A percentile compares a stretch with the other conserved stretches of the same genome.
Conservation (phyloP, 2,888 invertebrate species). For the Ochropacha duplaris region DNA sequence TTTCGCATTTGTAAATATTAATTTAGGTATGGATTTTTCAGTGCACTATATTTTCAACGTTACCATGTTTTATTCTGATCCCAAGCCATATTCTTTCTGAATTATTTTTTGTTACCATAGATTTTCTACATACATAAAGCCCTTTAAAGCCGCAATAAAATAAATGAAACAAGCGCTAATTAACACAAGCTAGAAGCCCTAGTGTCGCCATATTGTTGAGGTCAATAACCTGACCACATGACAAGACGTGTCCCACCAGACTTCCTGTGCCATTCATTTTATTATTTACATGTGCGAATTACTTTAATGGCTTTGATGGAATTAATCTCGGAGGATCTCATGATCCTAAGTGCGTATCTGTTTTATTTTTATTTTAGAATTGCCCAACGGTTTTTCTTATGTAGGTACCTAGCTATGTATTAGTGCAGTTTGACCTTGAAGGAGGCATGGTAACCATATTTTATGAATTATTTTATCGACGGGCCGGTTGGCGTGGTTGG, state of each 20-base stretch:
- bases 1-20: too few relatives aligned
- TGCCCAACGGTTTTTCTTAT: background rate
- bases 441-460: too few relatives aligned
- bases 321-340: constrained; percentile 37
- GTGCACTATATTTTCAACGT: too few relatives aligned
- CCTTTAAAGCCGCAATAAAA: background rate
- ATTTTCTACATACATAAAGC: background rate
- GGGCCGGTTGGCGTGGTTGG: too few relatives aligned
- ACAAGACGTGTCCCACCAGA: constrained; percentile 38
- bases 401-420: background rate
- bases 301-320: constrained; percentile 38
- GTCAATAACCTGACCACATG: constrained; percentile 60
- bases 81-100: too few relatives aligned
- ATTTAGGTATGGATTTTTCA: too few relatives aligned
- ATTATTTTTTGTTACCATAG: too few relatives aligned
- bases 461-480: too few relatives aligned
- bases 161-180: constrained; percentile 19
- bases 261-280: constrained; percentile 54
- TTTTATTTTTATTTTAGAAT: constrained; percentile 1
- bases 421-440: too few relatives aligned
- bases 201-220: constrained; percentile 25
- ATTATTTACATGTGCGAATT: constrained; percentile 59
- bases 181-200: constrained; percentile 41
- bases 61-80: too few relatives aligned
- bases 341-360: constrained; percentile 5